Base-by-base conservation (phyloP, 2,797 vertebrate species). In the Enoplosus armatus region DNA sequence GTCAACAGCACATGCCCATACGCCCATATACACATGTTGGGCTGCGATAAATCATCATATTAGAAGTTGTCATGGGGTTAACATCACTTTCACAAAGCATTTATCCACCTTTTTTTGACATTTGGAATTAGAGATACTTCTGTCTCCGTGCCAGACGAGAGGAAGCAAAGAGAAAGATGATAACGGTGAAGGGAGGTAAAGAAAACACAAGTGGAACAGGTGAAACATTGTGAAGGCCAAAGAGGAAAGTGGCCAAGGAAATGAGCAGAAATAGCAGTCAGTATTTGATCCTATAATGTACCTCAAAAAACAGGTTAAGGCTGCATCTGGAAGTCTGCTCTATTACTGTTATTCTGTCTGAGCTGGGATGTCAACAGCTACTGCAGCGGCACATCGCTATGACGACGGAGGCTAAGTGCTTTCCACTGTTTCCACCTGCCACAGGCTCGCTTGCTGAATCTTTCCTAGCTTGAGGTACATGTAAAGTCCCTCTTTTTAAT, bases 31-130 rank as follows among this genome's bases (percentile, higher is more conserved):
- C 84, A 82, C 35, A 84, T 78, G 69, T 85, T 85, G 83, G 51
- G 48, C 83, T 71, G 85, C 29, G 60, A 93, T 94, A 90, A 90
- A 93, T 93, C 88, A 90, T 83, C 81, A 51, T 79, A 81, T 91
- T 90, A 91, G 59, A 77, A 71, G 72, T 84, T 90, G 90, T 92
- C 89, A 82, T 56, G 55, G 79, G 43, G 80, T 91, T 90, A 87
- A 65, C 84, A 80, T 92, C 86, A 70, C 86, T 72, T 87, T 92
- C 84, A 80, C 66, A 73, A 70, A 89, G 81, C 72, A 79, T 87
- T 86, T 73, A 79, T 81, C 79, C 77, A 50, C 43, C 43, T 75
- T 72, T 72, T 68, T 86, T 53, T 86, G 73, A 90, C 81, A 59
- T 77, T 48, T 72, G 64, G 82, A 89, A 77, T 79, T 20, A 16